Percentiles rank a stretch among this genome's conserved stretches.
Conservation (phyloP, 2,888 invertebrate genomes). For the Teleiodes luculella region DNA sequence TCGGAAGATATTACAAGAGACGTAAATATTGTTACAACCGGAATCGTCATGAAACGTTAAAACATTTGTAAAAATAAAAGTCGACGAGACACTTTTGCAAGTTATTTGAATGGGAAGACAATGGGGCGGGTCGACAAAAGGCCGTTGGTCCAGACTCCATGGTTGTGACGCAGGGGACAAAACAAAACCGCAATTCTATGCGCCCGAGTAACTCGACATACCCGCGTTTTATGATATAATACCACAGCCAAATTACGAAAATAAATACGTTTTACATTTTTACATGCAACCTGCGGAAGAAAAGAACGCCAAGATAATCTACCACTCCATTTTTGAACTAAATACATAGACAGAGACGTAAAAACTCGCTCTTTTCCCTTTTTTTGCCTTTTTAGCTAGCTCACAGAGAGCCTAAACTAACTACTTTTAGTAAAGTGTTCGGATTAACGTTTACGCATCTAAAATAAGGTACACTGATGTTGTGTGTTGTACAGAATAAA, state of each 20-base stretch:
- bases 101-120: conserved; percentile 64
- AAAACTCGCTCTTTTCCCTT: too few species aligned
- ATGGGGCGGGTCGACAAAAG: conserved; percentile 63
- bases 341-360: too few species aligned
- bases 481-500: background rate
- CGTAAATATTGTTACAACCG: conserved; percentile 11
- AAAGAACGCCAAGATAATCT: conserved; percentile 5
- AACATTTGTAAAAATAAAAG: conserved; percentile 37
- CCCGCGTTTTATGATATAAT: conserved; percentile 50
- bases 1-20: background rate
- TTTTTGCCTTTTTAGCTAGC: too few species aligned
- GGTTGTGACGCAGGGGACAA: conserved; percentile 49
- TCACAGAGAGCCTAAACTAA: too few species aligned
- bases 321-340: too few species aligned
- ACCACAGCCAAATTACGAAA: conserved; percentile 26
- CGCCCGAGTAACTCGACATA: conserved; percentile 62
- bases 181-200: conserved; percentile 63
- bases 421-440: too few species aligned
- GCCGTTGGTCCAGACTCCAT: conserved; percentile 53
- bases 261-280: conserved; percentile 21
- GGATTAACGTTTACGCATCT: too few species aligned
- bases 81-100: conserved; percentile 45
- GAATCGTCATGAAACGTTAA: conserved; percentile 42
- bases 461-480: too few species aligned
- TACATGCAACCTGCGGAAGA: conserved; percentile 21